Percentiles rank a stretch among this genome's conserved stretches.
phyloP scores from a whole-genome alignment of 2,888 invertebrate species.

The Cyrtodaria siliqua region DNA sequence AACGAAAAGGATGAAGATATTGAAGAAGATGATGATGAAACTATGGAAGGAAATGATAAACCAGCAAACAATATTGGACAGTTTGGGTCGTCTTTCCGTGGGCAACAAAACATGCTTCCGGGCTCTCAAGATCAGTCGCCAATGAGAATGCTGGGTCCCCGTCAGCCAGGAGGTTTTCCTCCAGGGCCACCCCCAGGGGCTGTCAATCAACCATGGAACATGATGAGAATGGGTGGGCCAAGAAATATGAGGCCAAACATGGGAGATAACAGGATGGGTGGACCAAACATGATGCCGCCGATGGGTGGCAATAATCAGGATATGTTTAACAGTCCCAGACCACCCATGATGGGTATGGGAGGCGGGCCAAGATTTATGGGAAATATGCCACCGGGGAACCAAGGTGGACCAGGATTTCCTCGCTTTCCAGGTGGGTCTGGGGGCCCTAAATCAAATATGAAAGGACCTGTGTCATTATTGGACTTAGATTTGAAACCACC shows the following conservation, averaged over 20 bases:
- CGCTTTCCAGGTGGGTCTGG: constrained; percentile 43
- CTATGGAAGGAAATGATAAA: constrained; percentile 8
- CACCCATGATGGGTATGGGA: constrained; percentile 50
- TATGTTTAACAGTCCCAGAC: constrained; percentile 58
- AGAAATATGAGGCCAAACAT: constrained; percentile 44
- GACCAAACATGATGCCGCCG: constrained; percentile 58
- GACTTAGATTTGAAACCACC: constrained; percentile 56
- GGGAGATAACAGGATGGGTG: constrained; percentile 32
- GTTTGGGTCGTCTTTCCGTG: background rate
- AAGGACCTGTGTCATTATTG: constrained; percentile 50
- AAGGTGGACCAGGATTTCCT: constrained; percentile 53
- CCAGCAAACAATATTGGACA: constrained; percentile 23
- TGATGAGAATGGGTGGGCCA: constrained; percentile 53
- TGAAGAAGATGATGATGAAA: constrained; percentile 56
- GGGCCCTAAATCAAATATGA: constrained; percentile 41
- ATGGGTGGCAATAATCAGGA: constrained; percentile 35
- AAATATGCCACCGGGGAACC: constrained; percentile 38
- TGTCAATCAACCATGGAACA: constrained; percentile 50
- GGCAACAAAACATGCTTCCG: constrained; percentile 17
- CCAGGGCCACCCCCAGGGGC: constrained; percentile 46
- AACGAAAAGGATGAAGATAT: constrained; percentile 62
- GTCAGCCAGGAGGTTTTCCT: constrained; percentile 39
- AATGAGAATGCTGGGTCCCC: constrained; percentile 31
- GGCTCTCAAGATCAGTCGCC: constrained; percentile 31
- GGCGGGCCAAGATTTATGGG: constrained; percentile 56